phyloP scores from a whole-genome alignment of 2,888 invertebrate genomes.

The Ophion slaviceki region DNA sequence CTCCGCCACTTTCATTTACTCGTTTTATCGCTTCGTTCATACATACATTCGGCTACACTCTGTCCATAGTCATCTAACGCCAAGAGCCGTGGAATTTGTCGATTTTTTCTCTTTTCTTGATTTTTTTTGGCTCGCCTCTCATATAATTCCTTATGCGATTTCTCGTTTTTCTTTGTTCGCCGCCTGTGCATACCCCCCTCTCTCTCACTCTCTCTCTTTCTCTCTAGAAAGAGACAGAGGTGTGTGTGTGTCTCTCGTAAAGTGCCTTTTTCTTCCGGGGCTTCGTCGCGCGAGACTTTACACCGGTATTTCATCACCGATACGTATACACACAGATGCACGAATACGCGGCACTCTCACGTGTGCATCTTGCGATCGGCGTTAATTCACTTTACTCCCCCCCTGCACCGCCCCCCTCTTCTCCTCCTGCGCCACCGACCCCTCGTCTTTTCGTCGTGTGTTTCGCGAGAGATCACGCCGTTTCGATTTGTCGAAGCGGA shows the following conservation, averaged over 20 bases:
- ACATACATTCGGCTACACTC: constrained; percentile 11
- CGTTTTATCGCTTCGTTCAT: constrained; percentile 16
- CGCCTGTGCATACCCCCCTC: neutral
- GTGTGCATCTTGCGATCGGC: constrained; percentile 40
- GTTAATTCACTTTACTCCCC: constrained; percentile 27
- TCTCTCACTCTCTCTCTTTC: neutral
- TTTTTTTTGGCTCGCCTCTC: neutral
- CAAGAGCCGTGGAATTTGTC: neutral
- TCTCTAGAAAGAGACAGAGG: no score
- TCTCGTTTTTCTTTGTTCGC: constrained; percentile 35
- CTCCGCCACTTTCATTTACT: neutral
- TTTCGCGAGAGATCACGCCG: constrained; percentile 44
- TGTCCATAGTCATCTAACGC: constrained; percentile 17
- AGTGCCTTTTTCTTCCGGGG: constrained; percentile 37
- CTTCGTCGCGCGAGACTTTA: constrained; percentile 45
- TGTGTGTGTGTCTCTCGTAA: neutral
- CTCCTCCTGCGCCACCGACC: neutral
- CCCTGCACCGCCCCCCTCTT: neutral
- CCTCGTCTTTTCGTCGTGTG: constrained; percentile 18
- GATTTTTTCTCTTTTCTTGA: neutral
- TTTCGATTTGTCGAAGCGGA: constrained; percentile 60
- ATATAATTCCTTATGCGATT: constrained; percentile 43
- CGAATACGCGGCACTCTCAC: constrained; percentile 12
- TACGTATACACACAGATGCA: neutral
- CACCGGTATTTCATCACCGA: constrained; percentile 46